Evolutionary conservation across 2,797 vertebrate genomes (phyloP).

Genomic region (Heterohyrax brucei): DNA sequence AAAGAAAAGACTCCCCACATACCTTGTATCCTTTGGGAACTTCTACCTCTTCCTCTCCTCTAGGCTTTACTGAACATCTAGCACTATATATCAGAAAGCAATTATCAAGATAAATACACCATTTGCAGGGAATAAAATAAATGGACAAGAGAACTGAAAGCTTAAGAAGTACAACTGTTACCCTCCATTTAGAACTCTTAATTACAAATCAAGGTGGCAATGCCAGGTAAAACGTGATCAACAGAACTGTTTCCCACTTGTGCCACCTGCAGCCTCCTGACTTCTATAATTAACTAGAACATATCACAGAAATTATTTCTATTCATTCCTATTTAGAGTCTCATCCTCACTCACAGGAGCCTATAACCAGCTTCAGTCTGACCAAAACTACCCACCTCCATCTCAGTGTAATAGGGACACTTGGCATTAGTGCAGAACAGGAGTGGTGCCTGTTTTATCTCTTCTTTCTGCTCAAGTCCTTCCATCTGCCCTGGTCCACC

Average conservation of each 20-base stretch:
- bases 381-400: background rate
- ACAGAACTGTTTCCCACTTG: background rate
- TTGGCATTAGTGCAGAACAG: background rate
- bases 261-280: background rate
- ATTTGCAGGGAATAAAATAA: slow-evolving; percentile 57
- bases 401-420: too few species aligned
- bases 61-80: slow-evolving; percentile 2
- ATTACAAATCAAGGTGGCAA: background rate
- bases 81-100: background rate
- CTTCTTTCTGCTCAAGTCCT: background rate
- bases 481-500: background rate
- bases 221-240: background rate
- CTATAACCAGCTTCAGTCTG: background rate
- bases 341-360: background rate
- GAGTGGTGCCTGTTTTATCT: background rate
- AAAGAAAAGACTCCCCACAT: slow-evolving; percentile 8
- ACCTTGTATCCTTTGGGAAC: background rate
- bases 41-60: background rate
- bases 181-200: background rate
- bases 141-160: background rate
- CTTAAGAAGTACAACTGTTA: background rate
- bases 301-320: slow-evolving; percentile 4
- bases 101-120: background rate
- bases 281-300: background rate
- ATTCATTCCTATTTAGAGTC: background rate